Evolutionary conservation across 2,113 vertebrate species (phyloP), one percentile per base, ranked within the genome.

Genomic region (Antechinus stuartii): DNA sequence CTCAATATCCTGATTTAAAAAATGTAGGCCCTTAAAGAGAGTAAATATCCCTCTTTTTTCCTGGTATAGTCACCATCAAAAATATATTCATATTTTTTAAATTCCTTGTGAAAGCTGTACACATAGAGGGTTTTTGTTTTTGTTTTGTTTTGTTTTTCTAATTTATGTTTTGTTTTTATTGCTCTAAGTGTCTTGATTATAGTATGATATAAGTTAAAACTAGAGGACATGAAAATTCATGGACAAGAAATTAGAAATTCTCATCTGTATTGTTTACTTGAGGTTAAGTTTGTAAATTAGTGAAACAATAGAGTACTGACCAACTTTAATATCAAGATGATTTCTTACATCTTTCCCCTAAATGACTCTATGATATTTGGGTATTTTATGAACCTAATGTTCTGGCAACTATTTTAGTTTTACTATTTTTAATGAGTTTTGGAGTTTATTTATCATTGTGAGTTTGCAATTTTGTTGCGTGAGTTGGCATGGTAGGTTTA

Each of bases 201-300:
- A 19, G 5, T 95, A 90, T 96, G 6, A 76, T 11, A 95, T n/a
- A 96, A 46, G 54, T 61, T 95, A 23, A 0, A 57, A 56, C 57
- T 3, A 93, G 42, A 92, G 0, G 1, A 10, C 24, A 27, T 92
- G 1, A 22, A 91, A 96, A 95, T 68, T 19, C 89, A 84, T 7
- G 90, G 0, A 27, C 23, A 23, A 27, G 12, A 61, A 61, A n/a
- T 91, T 53, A 68, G 0, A 0, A 91, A 94, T 50, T 84, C 16
- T 61, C 91, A 61, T 89, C 12, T 25, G 89, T 24, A 11, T 90
- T 89, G 76, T 95, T 94, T 93, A 93, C 54, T 95, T 97, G 93
- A 96, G 94, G 54, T 68, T 26, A 95, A 93, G 92, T 76, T 93
- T 95, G 10, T 92, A 95, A 92, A 92, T 93, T 35, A 91, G 46